A percentile compares a stretch with the other conserved stretches of the same genome.
phyloP scores from a whole-genome alignment of 2,797 vertebrate species.

The Potorous gilbertii region DNA sequence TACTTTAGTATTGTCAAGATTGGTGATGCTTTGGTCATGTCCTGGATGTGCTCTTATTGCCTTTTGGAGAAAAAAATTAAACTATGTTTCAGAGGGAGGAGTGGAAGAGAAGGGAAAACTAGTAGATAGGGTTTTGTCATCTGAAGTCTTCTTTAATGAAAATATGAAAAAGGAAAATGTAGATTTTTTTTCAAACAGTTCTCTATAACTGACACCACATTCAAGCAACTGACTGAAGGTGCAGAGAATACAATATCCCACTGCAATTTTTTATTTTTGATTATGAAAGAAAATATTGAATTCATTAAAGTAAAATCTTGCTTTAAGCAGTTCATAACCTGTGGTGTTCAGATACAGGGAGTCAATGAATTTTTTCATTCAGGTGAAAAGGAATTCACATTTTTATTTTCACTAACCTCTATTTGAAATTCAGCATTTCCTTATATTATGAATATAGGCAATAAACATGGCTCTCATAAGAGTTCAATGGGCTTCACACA shows the following conservation, averaged over 20 bases:
- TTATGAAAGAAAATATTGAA: background rate
- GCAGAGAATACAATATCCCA: background rate
- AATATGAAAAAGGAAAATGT: background rate
- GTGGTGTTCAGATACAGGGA: background rate
- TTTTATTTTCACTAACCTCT: background rate
- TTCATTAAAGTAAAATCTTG: background rate
- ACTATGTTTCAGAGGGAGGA: background rate
- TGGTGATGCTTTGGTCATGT: background rate
- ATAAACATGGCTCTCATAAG: background rate
- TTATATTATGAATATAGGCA: background rate
- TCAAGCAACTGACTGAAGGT: background rate
- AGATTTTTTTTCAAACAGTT: background rate
- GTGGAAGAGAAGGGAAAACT: background rate
- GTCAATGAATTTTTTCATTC: background rate
- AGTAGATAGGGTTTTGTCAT: background rate
- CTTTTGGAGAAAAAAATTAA: background rate
- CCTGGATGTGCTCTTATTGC: background rate
- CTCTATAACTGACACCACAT: background rate
- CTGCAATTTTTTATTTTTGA: background rate
- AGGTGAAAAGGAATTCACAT: background rate
- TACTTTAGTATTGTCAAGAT: background rate
- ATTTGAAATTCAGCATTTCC: background rate
- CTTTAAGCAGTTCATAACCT: background rate
- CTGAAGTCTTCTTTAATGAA: background rate
- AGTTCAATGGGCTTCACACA: no score